phyloP scores from a whole-genome alignment of 2,888 invertebrate species.

The Drosophila lutescens region DNA sequence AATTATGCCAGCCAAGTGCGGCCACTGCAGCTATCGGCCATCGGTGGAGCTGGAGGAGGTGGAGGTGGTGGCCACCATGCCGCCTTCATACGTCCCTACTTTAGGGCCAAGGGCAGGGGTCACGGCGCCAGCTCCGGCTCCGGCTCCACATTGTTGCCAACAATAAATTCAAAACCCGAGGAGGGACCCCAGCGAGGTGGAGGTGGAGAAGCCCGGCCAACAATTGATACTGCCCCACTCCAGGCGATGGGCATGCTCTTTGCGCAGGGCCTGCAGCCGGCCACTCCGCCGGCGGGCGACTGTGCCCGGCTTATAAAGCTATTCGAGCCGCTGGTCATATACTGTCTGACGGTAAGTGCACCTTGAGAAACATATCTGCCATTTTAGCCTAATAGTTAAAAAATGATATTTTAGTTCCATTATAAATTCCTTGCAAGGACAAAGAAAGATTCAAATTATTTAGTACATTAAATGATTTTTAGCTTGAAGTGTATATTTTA shows the following conservation, averaged over 20 bases:
- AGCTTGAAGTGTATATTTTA: too few species aligned
- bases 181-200: constrained; percentile 9
- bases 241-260: constrained; percentile 82
- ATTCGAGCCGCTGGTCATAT: constrained; percentile 98
- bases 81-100: constrained; percentile 66
- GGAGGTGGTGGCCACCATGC: constrained; percentile 31
- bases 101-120: constrained; percentile 54
- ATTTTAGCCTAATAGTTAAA: too few species aligned
- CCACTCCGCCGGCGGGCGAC: constrained; percentile 86
- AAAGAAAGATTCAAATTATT: too few species aligned
- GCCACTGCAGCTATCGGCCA: constrained; percentile 40
- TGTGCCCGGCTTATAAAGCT: constrained; percentile 90
- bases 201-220: constrained; percentile 37
- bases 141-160: constrained; percentile 53
- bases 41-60: constrained; percentile 24
- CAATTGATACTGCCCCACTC: constrained; percentile 57
- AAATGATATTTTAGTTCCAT: too few species aligned
- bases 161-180: constrained; percentile 58
- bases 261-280: constrained; percentile 77
- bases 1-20: constrained; percentile 86
- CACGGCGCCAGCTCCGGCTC: constrained; percentile 17
- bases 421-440: too few species aligned
- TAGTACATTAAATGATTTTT: too few species aligned
- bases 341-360: constrained; percentile 90
- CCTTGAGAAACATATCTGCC: background rate